Conservation (phyloP, 2,888 invertebrate genomes). For the Hemithea aestivaria region DNA sequence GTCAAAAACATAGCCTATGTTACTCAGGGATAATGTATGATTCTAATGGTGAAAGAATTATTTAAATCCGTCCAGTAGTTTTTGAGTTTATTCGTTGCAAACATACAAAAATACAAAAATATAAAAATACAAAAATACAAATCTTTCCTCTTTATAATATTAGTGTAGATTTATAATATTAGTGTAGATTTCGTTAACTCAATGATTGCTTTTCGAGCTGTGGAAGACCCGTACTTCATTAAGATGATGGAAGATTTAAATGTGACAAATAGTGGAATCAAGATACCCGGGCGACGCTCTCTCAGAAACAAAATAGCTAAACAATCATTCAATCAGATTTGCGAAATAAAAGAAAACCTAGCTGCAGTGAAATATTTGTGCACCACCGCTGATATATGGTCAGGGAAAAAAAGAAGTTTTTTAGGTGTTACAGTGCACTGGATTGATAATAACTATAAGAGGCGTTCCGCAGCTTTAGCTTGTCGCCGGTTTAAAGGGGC, state of each 20-base stretch:
- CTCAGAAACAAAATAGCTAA: slow-evolving; percentile 16
- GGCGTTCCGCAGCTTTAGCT: slow-evolving; percentile 20
- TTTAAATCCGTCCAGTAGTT: too few relatives aligned
- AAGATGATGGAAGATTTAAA: slow-evolving; percentile 19
- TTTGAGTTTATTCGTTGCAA: too few relatives aligned
- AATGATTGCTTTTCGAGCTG: slow-evolving; percentile 17
- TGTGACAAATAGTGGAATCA: slow-evolving; percentile 19
- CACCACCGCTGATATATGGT: slow-evolving; percentile 24
- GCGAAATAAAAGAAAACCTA: slow-evolving; percentile 8
- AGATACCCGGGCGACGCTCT: slow-evolving; percentile 14
- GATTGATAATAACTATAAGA: slow-evolving; percentile 18
- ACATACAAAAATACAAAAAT: too few relatives aligned
- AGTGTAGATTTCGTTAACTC: slow-evolving; percentile 20
- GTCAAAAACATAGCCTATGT: too few relatives aligned
- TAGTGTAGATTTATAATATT: too few relatives aligned
- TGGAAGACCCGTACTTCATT: slow-evolving; percentile 19
- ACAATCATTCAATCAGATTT: slow-evolving; percentile 13
- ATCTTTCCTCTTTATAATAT: too few relatives aligned
- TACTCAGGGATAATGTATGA: too few relatives aligned
- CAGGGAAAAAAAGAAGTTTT: slow-evolving; percentile 23
- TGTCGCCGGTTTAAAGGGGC: slow-evolving; percentile 18
- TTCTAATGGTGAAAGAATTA: too few relatives aligned
- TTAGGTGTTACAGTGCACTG: slow-evolving; percentile 23
- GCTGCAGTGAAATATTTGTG: slow-evolving; percentile 16
- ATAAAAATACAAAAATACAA: too few relatives aligned